Percentiles rank a stretch among this genome's conserved stretches.
Conservation (phyloP, 23 tunicate genomes). For the Diplosoma virens region DNA sequence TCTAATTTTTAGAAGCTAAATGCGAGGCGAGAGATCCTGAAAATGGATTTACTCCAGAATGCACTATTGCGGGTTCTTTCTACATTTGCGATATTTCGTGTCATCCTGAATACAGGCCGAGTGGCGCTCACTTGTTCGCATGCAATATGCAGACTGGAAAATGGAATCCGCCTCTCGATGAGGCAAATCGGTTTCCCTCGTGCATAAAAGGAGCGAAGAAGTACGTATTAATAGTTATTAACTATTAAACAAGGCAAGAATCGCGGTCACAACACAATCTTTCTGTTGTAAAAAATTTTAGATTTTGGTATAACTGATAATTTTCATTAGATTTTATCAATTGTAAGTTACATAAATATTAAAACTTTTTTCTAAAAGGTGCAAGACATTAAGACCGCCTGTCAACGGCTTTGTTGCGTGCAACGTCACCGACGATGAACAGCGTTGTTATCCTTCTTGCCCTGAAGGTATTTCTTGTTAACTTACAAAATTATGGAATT, state of each 20-base stretch:
- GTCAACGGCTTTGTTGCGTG: conserved; percentile 87
- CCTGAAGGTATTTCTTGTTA: conserved; percentile 56
- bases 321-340: no score
- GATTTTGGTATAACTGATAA: no score
- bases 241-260: no score
- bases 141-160: conserved; percentile 78
- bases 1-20: conserved; percentile 37
- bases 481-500: no score
- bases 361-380: no score
- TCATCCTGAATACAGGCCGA: conserved; percentile 50
- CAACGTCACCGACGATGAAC: conserved; percentile 92
- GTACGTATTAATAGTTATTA: conserved; percentile 40
- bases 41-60: conserved; percentile 41
- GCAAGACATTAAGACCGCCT: conserved; percentile 73
- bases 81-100: conserved; percentile 70
- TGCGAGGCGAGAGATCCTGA: conserved; percentile 69
- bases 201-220: conserved; percentile 63
- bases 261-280: no score
- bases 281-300: no score
- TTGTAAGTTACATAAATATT: no score
- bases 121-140: conserved; percentile 61
- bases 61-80: conserved; percentile 41
- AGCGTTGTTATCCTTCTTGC: conserved; percentile 88
- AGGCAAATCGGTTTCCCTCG: conserved; percentile 60
- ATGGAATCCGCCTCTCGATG: conserved; percentile 77